Percentiles rank a stretch among this genome's conserved stretches.
phyloP scores from a whole-genome alignment of 2,113 vertebrate species.

The Phocoena phocoena region DNA sequence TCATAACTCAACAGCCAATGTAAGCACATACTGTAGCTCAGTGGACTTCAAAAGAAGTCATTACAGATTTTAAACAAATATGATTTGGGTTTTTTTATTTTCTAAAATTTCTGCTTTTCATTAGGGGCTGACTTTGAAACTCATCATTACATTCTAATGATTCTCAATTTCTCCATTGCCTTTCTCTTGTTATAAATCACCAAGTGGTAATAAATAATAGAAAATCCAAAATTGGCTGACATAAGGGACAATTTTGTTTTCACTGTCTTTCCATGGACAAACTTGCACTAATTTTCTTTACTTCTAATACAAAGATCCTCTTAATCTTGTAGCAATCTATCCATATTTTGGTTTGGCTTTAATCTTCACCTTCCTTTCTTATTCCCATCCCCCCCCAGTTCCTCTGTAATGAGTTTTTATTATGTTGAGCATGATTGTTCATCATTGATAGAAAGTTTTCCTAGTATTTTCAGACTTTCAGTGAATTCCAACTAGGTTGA shows the following conservation, averaged over 20 bases:
- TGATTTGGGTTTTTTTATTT: constrained; percentile 42
- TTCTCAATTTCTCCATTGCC: constrained; percentile 52
- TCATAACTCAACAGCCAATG: not conserved
- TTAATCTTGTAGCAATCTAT: constrained; percentile 36
- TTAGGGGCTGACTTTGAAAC: constrained; percentile 69
- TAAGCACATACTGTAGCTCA: constrained; percentile 31
- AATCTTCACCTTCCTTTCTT: constrained; percentile 25
- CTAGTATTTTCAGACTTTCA: constrained; percentile 48
- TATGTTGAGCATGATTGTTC: constrained; percentile 55
- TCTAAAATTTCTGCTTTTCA: constrained; percentile 71
- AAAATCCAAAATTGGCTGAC: constrained; percentile 59
- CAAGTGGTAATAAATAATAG: constrained; percentile 57
- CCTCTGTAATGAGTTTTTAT: constrained; percentile 61
- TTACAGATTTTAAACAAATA: constrained; percentile 63
- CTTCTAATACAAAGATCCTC: constrained; percentile 19
- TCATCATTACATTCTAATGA: constrained; percentile 66
- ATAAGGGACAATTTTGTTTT: constrained; percentile 56
- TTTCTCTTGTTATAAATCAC: constrained; percentile 50
- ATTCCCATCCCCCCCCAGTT: not conserved
- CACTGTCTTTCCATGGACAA: constrained; percentile 26
- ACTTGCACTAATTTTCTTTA: constrained; percentile 43
- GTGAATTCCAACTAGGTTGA: constrained; percentile 52
- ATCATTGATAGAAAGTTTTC: constrained; percentile 44
- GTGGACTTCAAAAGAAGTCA: constrained; percentile 65
- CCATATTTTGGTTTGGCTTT: constrained; percentile 58